Percentiles rank a stretch among this genome's conserved stretches.
Evolutionary conservation across 2,113 vertebrate genomes (phyloP).

Genomic region (Anolis carolinensis): DNA sequence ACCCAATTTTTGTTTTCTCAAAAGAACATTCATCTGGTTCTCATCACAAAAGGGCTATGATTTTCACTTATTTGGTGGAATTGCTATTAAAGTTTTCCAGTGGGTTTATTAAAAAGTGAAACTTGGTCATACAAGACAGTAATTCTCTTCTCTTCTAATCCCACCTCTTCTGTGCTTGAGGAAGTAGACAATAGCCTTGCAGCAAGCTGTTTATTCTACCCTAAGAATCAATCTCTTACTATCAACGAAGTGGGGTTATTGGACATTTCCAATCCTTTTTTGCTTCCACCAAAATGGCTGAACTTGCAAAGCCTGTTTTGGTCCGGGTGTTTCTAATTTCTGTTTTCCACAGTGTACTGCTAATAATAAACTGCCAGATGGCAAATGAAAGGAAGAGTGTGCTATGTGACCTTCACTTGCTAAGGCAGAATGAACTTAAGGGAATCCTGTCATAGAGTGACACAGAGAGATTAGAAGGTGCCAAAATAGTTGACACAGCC

Average conservation of each 20-base stretch:
- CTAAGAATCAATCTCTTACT: too few species aligned
- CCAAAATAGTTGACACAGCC: constrained; percentile 30
- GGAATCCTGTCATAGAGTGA: constrained; percentile 40
- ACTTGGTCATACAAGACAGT: neutral
- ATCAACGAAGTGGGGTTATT: neutral
- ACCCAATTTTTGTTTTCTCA: neutral
- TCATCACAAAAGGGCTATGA: neutral
- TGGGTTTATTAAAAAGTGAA: constrained; percentile 7
- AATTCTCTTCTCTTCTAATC: constrained; percentile 21
- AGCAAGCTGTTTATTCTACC: too few species aligned
- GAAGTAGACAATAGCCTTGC: too few species aligned
- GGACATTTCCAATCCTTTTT: neutral
- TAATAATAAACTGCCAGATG: constrained; percentile 45
- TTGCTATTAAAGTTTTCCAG: neutral
- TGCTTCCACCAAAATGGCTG: constrained; percentile 9
- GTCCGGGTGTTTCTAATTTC: constrained; percentile 34
- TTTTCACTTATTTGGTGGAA: neutral
- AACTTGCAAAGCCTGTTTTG: constrained; percentile 15
- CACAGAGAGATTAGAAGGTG: constrained; percentile 20
- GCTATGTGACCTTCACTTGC: constrained; percentile 33
- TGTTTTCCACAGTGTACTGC: constrained; percentile 36
- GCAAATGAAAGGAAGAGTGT: constrained; percentile 12
- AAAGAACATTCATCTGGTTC: neutral
- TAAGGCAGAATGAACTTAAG: constrained; percentile 32
- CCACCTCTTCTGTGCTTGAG: too few species aligned